Evolutionary conservation across 23 tunicate genomes (phyloP), one percentile per base, ranked within the genome.

Genomic region (Diplosoma virens): DNA sequence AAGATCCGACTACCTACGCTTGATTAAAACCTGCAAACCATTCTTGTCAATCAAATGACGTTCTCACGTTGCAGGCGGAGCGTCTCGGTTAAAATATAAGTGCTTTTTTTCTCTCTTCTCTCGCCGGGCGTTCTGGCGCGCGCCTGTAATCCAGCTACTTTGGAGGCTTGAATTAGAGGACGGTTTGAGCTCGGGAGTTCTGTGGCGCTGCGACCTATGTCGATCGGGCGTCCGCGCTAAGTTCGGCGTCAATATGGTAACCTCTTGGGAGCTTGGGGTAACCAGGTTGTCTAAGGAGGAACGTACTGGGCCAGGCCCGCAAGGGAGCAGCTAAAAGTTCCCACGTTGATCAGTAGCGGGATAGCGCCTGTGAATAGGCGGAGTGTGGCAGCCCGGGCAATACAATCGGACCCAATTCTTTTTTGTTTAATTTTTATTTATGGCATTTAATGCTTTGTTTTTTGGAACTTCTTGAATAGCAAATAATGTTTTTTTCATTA

Each of bases 301-400:
- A 87, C 78, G 87, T 32, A 87, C 88, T 72, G 95, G 95, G 95
- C 86, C 95, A 87, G 95, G 95, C 87, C 95, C 95, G 95, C 76
- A 87, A 82, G 87, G 95, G 87, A 87, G 95, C 95, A 87, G 95
- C 87, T 83, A 87, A 87, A 87, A 82, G 95, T 87, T 75, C 86
- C 95, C 95, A 68, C 95, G 95, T 81, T 78, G 83, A 36, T 67
- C 91, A 69, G 91, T 85, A 85, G 91, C 32, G 91, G 91, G 91
- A 85, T 79, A 78, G 91, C 91, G 86, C 79, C 83, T 79, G 79
- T 69, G 91, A 85, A 79, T 79, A 77, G 91, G 68, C 87, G 86
- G 77, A 52, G 87, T 66, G 79, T 45, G 76, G 67, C 46, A 82
- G 87, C 79, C 83, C 74, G 86, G 60, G 54, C 86, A 67, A 80